Base-by-base conservation (phyloP, 2,797 vertebrate genomes). In the Odontamblyopus lacepedii region DNA sequence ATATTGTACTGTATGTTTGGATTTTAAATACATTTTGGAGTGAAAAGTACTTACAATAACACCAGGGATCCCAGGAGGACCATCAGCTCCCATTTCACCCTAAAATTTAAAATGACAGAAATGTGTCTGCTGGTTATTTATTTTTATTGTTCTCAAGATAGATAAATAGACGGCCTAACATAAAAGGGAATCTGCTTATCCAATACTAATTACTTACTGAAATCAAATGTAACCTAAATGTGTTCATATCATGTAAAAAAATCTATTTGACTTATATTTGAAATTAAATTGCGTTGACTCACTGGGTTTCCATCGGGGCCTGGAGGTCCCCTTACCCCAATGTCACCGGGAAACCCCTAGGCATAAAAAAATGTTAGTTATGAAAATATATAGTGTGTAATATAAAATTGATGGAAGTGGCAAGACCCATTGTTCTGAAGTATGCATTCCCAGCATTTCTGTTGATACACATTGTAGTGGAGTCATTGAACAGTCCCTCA, bases 251-350 rank as follows among this genome's bases (percentile, higher is more conserved):
- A 38, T 23, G 23, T 23, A 23, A 23, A 38, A 38, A 38, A 38
- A 38, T 38, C 38, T 38, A 38, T 38, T 38, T 38, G 8, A 38
- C 8, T 38, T 41, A 44, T 44, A 44, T 44, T 44, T 44, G 41
- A 44, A 44, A 13, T 44, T 11, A 48, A 48, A 48, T 13, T 4
- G 13, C 4, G 5, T 48, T 15, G 44, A 63, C 97, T 98, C 94
- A 99, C 97, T 60, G 98, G 97, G 91, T 96, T 96, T 78, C 97
- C 98, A 80, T 99, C 98, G 6, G 94, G 92, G 77, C 98, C 98
- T 0, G 97, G 98, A 73, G 95, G 95, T 89, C 97, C 98, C 89
- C 95, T 93, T 82, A 97, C 95, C 57, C 98, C 97, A 85, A 94
- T 95, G 90, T 97, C 95, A 87, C 98, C 98, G 74, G 93, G 94